These are phyloP conservation scores for Zoanthus gigantus DNA, from an alignment of 92 coral and sea anemone species.

Conservation along the genomic window DNA sequence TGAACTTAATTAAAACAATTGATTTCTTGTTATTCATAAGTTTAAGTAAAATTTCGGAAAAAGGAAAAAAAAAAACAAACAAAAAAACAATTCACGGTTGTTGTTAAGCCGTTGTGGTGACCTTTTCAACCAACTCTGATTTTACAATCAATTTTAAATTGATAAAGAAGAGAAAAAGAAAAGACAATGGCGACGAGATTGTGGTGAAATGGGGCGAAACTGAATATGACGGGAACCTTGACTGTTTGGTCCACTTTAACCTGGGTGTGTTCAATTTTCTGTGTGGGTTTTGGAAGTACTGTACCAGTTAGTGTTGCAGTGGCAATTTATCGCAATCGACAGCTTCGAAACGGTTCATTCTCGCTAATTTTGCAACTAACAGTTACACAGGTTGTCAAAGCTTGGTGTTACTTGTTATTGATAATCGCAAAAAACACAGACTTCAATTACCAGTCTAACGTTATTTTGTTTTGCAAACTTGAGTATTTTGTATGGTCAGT, in stretches of 20 bases:
- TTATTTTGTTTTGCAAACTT: background rate
- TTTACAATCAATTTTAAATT: background rate
- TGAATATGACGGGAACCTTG: background rate
- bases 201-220: background rate
- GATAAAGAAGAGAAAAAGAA: background rate
- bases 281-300: constrained; percentile 2
- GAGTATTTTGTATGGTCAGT: background rate
- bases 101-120: no score
- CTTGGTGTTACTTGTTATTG: constrained; percentile 21
- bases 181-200: background rate
- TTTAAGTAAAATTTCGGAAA: no score
- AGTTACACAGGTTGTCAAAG: constrained; percentile 12
- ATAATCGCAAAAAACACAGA: background rate
- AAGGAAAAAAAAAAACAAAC: no score
- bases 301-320: background rate
- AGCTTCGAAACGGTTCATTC: constrained; percentile 42
- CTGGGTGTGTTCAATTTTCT: constrained; percentile 1
- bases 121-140: background rate
- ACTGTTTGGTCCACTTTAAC: background rate
- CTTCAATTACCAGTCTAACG: background rate
- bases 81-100: no score
- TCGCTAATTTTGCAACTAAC: constrained; percentile 33
- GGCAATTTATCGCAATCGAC: constrained; percentile 23
- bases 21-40: no score
- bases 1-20: no score